phyloP scores from a whole-genome alignment of 2,113 vertebrate species.

The Colossoma macropomum region DNA sequence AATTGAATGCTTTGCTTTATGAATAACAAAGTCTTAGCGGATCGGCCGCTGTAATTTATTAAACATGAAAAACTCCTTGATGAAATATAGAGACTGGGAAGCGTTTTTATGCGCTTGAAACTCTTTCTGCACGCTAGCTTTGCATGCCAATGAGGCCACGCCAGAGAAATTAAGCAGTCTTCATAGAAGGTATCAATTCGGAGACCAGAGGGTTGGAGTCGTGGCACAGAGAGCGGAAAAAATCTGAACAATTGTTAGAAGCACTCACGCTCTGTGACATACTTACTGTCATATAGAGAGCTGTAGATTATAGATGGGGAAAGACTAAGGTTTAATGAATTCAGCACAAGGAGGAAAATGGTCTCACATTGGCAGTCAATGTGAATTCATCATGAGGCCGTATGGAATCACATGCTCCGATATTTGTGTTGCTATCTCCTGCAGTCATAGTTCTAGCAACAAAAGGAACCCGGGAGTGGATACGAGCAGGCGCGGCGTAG shows the following conservation, averaged over 20 bases:
- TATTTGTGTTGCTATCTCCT: slow-evolving; percentile 84
- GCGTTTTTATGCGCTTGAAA: slow-evolving; percentile 97
- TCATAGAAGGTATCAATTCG: slow-evolving; percentile 89
- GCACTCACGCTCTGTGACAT: background rate
- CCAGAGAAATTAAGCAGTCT: slow-evolving; percentile 61
- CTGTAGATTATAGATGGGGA: background rate
- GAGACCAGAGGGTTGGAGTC: slow-evolving; percentile 68
- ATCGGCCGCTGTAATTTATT: slow-evolving; percentile 96
- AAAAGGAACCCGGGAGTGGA: slow-evolving; percentile 20
- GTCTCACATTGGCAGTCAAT: background rate
- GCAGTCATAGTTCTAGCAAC: slow-evolving; percentile 86
- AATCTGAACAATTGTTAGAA: slow-evolving; percentile 10
- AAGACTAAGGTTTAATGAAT: background rate
- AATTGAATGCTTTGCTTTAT: slow-evolving; percentile 93
- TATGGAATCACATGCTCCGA: background rate
- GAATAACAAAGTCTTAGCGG: slow-evolving; percentile 98
- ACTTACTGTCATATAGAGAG: background rate
- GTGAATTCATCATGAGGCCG: background rate
- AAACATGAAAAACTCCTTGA: slow-evolving; percentile 98
- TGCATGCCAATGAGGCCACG: slow-evolving; percentile 90
- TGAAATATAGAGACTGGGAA: slow-evolving; percentile 96
- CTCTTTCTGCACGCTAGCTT: slow-evolving; percentile 91
- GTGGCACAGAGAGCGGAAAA: slow-evolving; percentile 4
- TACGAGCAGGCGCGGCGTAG: background rate
- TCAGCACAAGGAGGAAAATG: background rate